Conservation (phyloP, 2,113 vertebrate species). For the Lethenteron reissneri region DNA sequence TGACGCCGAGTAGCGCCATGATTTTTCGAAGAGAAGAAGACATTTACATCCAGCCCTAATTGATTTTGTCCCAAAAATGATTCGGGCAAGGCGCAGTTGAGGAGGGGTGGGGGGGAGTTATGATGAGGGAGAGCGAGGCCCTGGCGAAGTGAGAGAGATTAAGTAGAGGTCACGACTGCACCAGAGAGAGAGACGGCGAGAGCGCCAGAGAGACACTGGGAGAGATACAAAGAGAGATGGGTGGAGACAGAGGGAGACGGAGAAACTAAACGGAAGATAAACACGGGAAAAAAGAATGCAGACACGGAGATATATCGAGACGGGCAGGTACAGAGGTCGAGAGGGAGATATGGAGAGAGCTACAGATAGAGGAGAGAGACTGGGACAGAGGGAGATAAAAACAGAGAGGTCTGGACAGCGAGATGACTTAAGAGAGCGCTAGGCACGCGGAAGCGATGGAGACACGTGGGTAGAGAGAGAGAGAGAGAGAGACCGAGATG, state of each 20-base stretch:
- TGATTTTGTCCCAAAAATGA: too few species aligned
- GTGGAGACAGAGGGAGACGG: not conserved
- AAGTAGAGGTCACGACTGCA: too few species aligned
- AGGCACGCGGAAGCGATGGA: not conserved
- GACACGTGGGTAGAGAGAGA: not conserved
- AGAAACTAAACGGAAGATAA: not conserved
- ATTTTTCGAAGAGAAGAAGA: too few species aligned
- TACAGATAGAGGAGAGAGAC: not conserved
- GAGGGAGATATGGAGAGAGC: not conserved
- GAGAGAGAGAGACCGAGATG: not conserved
- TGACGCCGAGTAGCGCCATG: too few species aligned
- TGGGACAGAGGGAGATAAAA: not conserved
- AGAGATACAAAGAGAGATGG: too few species aligned
- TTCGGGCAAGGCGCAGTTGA: too few species aligned
- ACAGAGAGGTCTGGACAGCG: not conserved
- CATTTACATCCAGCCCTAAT: too few species aligned
- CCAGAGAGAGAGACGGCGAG: too few species aligned
- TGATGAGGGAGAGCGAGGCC: too few species aligned
- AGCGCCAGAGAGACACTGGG: too few species aligned
- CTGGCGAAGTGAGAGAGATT: too few species aligned
- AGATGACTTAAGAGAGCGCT: not conserved
- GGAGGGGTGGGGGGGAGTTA: too few species aligned
- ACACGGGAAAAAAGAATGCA: not conserved
- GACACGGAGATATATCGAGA: not conserved
- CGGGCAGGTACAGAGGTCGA: not conserved